These are phyloP conservation scores for Brienomyrus longianalis DNA, from an alignment of 2,113 vertebrate species.

Conservation along the genomic window DNA sequence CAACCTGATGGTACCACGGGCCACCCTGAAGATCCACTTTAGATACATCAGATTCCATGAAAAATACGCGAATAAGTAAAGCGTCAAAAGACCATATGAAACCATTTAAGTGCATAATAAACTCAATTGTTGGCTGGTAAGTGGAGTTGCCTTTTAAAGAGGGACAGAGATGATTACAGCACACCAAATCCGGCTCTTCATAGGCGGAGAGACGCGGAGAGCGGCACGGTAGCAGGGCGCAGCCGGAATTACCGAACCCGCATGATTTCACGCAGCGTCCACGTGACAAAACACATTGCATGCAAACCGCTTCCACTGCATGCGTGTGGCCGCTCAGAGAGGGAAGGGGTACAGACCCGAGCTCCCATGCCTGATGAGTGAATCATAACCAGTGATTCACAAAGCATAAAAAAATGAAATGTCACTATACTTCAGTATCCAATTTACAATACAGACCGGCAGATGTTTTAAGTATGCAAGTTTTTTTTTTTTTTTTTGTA, in stretches of 20 bases:
- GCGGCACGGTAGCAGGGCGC: background rate
- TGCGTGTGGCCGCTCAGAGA: background rate
- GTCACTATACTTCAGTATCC: background rate
- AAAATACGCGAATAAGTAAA: background rate
- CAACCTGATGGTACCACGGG: background rate
- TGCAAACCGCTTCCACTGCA: background rate
- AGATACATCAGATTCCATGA: background rate
- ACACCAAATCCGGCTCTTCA: background rate
- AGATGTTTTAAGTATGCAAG: background rate
- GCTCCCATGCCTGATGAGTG: background rate
- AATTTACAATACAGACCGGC: background rate
- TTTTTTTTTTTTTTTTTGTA: constrained; percentile 26
- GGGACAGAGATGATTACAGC: background rate
- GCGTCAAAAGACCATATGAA: background rate
- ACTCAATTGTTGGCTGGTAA: background rate
- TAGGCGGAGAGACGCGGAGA: background rate
- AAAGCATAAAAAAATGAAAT: background rate
- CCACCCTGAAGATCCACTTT: background rate
- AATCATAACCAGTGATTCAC: background rate
- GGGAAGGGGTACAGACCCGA: background rate
- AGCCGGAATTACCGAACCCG: background rate
- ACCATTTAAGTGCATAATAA: background rate
- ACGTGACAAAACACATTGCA: background rate
- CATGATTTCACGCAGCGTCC: background rate
- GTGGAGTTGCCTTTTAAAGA: background rate